Conservation (phyloP, 2,888 invertebrate genomes). For the Zelleria hepariella region DNA sequence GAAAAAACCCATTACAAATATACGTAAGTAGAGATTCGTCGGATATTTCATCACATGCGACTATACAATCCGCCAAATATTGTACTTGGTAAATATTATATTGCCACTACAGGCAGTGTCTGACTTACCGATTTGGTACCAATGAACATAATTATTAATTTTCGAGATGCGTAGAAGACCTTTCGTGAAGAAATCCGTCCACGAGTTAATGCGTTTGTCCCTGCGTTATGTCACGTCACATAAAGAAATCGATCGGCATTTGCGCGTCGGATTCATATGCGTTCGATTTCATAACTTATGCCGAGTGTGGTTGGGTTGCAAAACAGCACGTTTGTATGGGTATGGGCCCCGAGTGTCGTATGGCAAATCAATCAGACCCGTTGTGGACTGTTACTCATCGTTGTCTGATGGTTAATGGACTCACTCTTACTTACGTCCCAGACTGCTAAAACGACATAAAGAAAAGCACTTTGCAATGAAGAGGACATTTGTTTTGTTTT, state of each 20-base stretch:
- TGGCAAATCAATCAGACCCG: conserved; percentile 31
- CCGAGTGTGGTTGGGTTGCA: conserved; percentile 30
- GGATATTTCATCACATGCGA: no score
- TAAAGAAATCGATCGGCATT: conserved; percentile 22
- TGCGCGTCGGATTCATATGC: conserved; percentile 14
- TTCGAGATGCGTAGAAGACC: not conserved
- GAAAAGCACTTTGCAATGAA: conserved; percentile 24
- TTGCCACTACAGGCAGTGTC: no score
- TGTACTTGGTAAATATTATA: no score
- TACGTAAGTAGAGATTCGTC: no score
- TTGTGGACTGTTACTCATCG: not conserved
- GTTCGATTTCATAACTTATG: conserved; percentile 39
- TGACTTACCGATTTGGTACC: not conserved
- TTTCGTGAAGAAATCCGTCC: not conserved
- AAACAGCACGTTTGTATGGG: conserved; percentile 16
- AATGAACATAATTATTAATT: not conserved
- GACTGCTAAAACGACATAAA: not conserved
- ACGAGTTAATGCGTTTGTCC: conserved; percentile 5
- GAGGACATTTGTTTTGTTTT: conserved; percentile 40
- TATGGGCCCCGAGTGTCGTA: conserved; percentile 24
- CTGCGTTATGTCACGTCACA: conserved; percentile 20
- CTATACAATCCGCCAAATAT: no score
- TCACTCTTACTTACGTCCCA: not conserved
- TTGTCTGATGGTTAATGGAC: conserved; percentile 26
- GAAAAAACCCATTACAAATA: no score